These are phyloP conservation scores for Chaenogobius annularis DNA, from an alignment of 2,113 vertebrate genomes.

Conservation along the genomic window DNA sequence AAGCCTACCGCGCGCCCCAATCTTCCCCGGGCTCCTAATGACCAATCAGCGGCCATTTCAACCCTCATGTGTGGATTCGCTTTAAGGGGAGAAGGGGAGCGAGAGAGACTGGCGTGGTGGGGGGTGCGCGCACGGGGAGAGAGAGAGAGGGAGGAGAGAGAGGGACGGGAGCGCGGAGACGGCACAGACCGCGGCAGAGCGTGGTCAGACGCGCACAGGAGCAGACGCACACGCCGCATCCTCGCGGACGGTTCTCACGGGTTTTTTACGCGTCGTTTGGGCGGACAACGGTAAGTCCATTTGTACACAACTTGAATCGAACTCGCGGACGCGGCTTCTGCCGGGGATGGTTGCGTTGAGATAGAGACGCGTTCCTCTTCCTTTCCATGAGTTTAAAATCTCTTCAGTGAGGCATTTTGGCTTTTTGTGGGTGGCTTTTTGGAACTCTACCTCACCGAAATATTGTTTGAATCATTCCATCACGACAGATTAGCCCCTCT, in stretches of 20 bases:
- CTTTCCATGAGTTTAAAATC: not conserved
- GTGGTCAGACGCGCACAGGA: slow-evolving; percentile 14
- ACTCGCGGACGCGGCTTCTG: not conserved
- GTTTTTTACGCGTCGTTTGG: slow-evolving; percentile 20
- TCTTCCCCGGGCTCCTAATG: slow-evolving; percentile 17
- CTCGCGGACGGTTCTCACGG: not conserved
- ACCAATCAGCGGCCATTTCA: slow-evolving; percentile 53
- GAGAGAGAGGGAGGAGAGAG: slow-evolving; percentile 4
- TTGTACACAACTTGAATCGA: not conserved
- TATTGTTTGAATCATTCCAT: no score
- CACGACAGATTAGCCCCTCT: no score
- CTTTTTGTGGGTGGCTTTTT: no score
- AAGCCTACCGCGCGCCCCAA: slow-evolving; percentile 14
- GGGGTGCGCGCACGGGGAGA: not conserved
- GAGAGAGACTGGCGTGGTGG: not conserved
- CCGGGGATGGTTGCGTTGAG: not conserved
- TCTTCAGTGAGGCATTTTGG: no score
- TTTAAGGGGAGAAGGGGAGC: not conserved
- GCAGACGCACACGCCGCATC: slow-evolving; percentile 11
- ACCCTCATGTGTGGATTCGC: slow-evolving; percentile 39
- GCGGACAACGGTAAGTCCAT: slow-evolving; percentile 36
- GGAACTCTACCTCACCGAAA: no score
- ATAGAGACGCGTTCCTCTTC: no score
- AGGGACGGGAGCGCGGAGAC: not conserved
- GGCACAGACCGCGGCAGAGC: slow-evolving; percentile 3